Base-by-base conservation (phyloP, 2,888 invertebrate species). In the Laspeyria flexula region DNA sequence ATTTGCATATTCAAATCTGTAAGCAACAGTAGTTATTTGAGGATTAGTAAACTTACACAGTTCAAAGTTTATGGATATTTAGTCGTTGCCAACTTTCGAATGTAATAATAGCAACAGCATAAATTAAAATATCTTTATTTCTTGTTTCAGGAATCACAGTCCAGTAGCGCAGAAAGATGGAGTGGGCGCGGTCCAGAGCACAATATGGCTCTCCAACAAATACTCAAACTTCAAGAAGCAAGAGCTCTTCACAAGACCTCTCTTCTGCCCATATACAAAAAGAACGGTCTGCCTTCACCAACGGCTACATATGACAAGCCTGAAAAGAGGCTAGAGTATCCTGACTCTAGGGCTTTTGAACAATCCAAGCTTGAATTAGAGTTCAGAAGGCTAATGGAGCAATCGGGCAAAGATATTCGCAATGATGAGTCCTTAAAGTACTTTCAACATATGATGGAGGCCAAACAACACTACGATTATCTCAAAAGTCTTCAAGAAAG, bases 181-280 rank as follows among this genome's bases (percentile, higher is more conserved):
- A 95, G 95, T 77, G 96, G 97, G 81, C 96, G 96, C 83, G 96
- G 96, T 73, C 96, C 97, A 84, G 98, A 98, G 90, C 97, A 98
- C 93, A 96, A 96, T 81, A 94, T 97, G 90, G 97, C 98, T 70
- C 94, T 98, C 67, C 97, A 97, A 86, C 97, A 98, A 91, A 98
- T 98, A 86, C 95, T 98, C 75, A 95, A 97, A 75, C 96, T 97
- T 77, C 96, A 96, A 77, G 97, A 97, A 93, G 98, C 97, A 57
- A 95, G 97, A 84, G 96, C 96, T 71, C 79, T 90, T 10, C 89
- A 91, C 81, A 90, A 95, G 92, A 88, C 93, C 82, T 85, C 93
- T 81, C 79, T 92, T 83, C 72, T 94, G 38, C 88, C 90, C 1
- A 79, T 92, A 60, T 88, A 90, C 85, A 88, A 89, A 74, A 85